Conservation (phyloP, 2,888 invertebrate genomes). For the Caenorhabditis doughertyi region DNA sequence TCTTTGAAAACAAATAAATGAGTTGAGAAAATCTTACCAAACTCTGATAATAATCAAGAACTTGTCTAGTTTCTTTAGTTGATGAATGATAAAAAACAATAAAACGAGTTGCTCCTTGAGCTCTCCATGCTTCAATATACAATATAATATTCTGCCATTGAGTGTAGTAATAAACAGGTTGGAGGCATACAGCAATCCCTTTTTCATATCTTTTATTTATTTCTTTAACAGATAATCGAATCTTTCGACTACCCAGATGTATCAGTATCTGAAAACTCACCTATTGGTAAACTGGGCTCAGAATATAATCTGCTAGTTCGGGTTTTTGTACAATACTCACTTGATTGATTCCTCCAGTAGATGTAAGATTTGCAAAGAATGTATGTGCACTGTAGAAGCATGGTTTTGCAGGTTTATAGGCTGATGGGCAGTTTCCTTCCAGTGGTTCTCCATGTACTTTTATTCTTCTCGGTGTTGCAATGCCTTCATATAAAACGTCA, state of each 20-base stretch:
- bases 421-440: slow-evolving; percentile 27
- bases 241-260: slow-evolving; percentile 28
- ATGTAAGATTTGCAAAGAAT: slow-evolving; percentile 5
- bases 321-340: neutral
- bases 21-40: slow-evolving; percentile 4
- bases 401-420: slow-evolving; percentile 20
- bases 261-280: slow-evolving; percentile 17
- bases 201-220: slow-evolving; percentile 28
- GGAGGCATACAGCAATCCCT: slow-evolving; percentile 44
- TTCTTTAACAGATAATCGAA: slow-evolving; percentile 13
- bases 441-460: slow-evolving; percentile 30
- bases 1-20: too few species aligned
- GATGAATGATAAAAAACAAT: slow-evolving; percentile 71
- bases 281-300: neutral
- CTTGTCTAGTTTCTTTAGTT: slow-evolving; percentile 50
- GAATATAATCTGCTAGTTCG: too few species aligned
- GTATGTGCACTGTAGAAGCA: slow-evolving; percentile 43
- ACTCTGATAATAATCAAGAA: slow-evolving; percentile 63
- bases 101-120: slow-evolving; percentile 67
- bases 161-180: slow-evolving; percentile 52
- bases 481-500: slow-evolving; percentile 26
- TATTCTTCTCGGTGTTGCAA: neutral
- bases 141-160: slow-evolving; percentile 51
- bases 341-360: slow-evolving; percentile 23
- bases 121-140: slow-evolving; percentile 64